These are phyloP conservation scores for Lamprotornis superbus DNA, from an alignment of 2,113 vertebrate species.

Conservation along the genomic window DNA sequence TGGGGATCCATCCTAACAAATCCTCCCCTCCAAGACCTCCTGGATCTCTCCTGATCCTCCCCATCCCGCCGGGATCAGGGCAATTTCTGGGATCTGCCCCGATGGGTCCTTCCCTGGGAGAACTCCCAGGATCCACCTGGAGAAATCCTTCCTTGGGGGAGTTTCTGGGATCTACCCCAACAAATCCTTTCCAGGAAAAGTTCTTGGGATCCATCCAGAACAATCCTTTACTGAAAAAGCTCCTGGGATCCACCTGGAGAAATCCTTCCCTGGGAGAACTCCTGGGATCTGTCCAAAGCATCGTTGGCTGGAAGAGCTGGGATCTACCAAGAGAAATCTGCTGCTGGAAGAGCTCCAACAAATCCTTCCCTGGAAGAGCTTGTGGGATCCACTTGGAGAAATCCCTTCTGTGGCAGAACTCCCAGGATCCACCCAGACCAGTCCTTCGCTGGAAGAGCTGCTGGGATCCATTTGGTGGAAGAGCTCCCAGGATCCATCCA, in stretches of 20 bases:
- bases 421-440: too few species aligned
- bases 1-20: background rate
- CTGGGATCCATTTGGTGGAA: too few species aligned
- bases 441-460: background rate
- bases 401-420: too few species aligned
- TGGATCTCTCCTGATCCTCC: too few species aligned
- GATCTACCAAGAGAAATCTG: too few species aligned
- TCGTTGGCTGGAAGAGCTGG: background rate
- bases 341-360: fast-evolving
- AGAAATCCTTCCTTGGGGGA: too few species aligned
- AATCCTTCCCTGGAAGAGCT: background rate
- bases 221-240: background rate
- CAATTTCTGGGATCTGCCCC: too few species aligned
- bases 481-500: too few species aligned
- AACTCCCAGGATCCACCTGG: background rate
- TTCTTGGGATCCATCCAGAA: background rate
- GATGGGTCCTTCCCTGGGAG: too few species aligned
- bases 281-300: too few species aligned
- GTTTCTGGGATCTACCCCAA: background rate
- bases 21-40: background rate
- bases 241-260: background rate
- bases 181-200: background rate
- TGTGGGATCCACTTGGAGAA: too few species aligned
- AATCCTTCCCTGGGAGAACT: background rate
- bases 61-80: too few species aligned